These are phyloP conservation scores for Caretta caretta DNA, from an alignment of 2,113 vertebrate species.

Conservation along the genomic window DNA sequence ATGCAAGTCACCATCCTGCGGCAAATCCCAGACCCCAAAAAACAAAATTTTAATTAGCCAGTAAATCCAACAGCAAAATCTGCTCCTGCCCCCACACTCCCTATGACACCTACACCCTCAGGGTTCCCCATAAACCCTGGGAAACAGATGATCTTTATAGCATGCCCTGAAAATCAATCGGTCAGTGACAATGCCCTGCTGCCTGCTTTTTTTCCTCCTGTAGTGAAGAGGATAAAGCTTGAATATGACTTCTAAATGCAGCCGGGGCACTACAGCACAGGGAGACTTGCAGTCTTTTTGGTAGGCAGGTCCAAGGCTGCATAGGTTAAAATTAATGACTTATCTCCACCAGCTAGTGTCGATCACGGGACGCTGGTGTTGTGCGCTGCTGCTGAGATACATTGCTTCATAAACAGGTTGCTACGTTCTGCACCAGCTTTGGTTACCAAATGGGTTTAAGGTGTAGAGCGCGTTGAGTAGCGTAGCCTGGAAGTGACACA, in stretches of 20 bases:
- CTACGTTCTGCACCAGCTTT: neutral
- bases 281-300: neutral
- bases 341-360: neutral
- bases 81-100: neutral
- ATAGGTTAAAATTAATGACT: neutral
- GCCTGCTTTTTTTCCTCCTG: neutral
- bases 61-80: neutral
- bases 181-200: neutral
- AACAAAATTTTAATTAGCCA: neutral
- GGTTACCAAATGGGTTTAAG: neutral
- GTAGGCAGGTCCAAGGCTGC: neutral
- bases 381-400: neutral
- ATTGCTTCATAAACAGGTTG: neutral
- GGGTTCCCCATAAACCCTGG: neutral
- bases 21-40: constrained; percentile 21
- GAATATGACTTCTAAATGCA: neutral
- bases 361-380: rapidly evolving
- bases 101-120: neutral
- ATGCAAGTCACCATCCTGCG: neutral
- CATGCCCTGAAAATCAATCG: neutral
- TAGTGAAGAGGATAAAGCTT: neutral
- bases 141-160: neutral
- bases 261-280: neutral
- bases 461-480: neutral
- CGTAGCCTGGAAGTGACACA: neutral